Conservation (phyloP, 2,113 vertebrate species). For the Eolophus roseicapilla region DNA sequence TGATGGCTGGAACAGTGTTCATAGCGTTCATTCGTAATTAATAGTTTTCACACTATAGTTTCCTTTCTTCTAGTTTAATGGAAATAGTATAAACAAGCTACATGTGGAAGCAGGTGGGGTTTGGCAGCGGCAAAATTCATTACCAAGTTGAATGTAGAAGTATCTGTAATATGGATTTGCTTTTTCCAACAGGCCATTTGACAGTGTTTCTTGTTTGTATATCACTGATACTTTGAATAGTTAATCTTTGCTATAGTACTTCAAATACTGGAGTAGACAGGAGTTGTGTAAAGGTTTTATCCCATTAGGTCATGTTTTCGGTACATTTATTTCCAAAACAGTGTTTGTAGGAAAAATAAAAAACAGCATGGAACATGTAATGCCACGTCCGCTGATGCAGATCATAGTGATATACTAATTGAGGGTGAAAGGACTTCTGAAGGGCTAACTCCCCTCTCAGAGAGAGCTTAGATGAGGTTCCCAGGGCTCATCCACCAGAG, state of each 20-base stretch:
- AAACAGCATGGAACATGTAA: neutral
- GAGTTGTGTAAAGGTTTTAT: neutral
- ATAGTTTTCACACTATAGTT: neutral
- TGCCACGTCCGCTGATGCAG: neutral
- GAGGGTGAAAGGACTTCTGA: neutral
- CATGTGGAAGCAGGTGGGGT: neutral
- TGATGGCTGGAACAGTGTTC: neutral
- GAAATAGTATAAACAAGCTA: neutral
- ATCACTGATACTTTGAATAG: neutral
- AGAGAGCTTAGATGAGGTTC: neutral
- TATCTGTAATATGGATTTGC: neutral
- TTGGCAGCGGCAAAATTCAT: neutral
- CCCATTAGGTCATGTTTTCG: neutral
- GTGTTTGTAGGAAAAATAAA: neutral
- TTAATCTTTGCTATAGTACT: neutral
- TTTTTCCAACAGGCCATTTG: neutral
- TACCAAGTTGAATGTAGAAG: neutral
- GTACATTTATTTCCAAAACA: neutral
- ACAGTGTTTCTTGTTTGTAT: rapidly evolving
- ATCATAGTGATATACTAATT: neutral
- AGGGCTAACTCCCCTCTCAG: neutral
- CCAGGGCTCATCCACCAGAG: neutral
- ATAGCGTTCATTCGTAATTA: neutral
- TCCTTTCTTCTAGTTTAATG: neutral
- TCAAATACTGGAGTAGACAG: neutral